A percentile compares a stretch with the other conserved stretches of the same genome.
Conservation (phyloP, 2,113 vertebrate species). For the Ammodytes marinus region DNA sequence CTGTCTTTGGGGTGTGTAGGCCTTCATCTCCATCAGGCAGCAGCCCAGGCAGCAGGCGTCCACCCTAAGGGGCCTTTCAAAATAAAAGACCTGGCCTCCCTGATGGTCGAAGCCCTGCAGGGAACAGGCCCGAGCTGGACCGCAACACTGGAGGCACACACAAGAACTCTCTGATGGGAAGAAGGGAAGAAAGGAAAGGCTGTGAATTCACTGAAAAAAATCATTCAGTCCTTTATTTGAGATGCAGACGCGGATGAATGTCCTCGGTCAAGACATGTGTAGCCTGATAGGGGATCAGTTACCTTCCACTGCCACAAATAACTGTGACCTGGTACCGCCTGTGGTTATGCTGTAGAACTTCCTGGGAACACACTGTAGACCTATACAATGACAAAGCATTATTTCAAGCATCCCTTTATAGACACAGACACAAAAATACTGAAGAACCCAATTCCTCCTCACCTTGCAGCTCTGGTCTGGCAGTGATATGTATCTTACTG, state of each 20-base stretch:
- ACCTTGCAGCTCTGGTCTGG: conserved; percentile 82
- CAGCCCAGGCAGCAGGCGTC: conserved; percentile 83
- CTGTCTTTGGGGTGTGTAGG: conserved; percentile 69
- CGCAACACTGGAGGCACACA: conserved; percentile 82
- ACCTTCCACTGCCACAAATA: conserved; percentile 87
- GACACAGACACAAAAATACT: not conserved
- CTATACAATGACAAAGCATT: conserved; percentile 55
- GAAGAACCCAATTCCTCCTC: conserved; percentile 11
- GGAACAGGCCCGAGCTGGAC: conserved; percentile 82
- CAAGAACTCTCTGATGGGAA: conserved; percentile 82
- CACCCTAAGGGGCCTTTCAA: conserved; percentile 80
- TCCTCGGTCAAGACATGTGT: not conserved
- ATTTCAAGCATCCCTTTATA: not conserved
- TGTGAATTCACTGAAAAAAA: not conserved
- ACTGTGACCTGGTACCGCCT: conserved; percentile 69
- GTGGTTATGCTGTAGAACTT: conserved; percentile 82
- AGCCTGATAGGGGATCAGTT: not conserved
- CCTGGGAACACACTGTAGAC: conserved; percentile 83
- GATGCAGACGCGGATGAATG: not conserved
- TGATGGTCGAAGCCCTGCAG: conserved; percentile 78
- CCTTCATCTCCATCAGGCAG: conserved; percentile 85
- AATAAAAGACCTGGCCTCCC: conserved; percentile 73
- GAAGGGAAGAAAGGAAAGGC: not conserved
- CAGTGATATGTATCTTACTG: conserved; percentile 81
- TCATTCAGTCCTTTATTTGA: not conserved